Conservation (phyloP, 2,888 invertebrate genomes). For the Hydroisotoma schaefferi region DNA sequence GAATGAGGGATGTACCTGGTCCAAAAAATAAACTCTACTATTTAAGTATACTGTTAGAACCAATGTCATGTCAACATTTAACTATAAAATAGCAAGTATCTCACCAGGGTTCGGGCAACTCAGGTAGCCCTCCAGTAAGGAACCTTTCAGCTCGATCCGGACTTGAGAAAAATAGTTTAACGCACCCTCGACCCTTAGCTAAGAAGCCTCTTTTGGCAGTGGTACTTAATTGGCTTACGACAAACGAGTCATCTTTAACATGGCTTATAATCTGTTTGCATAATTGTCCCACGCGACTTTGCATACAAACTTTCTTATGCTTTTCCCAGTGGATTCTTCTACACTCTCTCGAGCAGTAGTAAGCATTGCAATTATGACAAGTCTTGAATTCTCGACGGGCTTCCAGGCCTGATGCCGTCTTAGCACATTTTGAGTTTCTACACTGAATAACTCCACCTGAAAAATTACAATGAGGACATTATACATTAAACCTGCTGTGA, state of each 20-base stretch:
- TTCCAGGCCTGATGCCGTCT: constrained; percentile 66
- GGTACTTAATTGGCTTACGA: constrained; percentile 66
- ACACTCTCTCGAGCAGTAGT: constrained; percentile 89
- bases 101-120: constrained; percentile 70
- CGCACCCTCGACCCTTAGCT: constrained; percentile 82
- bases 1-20: constrained; percentile 71
- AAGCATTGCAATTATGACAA: constrained; percentile 91
- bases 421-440: constrained; percentile 75
- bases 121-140: constrained; percentile 66
- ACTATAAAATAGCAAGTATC: background rate
- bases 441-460: constrained; percentile 64
- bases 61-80: background rate
- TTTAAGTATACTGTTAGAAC: background rate
- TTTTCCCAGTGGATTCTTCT: constrained; percentile 88
- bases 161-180: constrained; percentile 84
- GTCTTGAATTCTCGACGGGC: constrained; percentile 60
- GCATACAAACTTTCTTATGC: constrained; percentile 69
- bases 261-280: constrained; percentile 62
- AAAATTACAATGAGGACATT: background rate
- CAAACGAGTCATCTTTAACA: constrained; percentile 51
- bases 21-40: no score
- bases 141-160: constrained; percentile 82
- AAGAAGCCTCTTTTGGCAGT: constrained; percentile 80
- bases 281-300: constrained; percentile 82
- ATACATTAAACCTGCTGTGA: background rate